Evolutionary conservation across 1,140 invertebrate species (phyloP), one percentile per base, ranked within the genome.

Genomic region (Eurytemora carolleeae): DNA sequence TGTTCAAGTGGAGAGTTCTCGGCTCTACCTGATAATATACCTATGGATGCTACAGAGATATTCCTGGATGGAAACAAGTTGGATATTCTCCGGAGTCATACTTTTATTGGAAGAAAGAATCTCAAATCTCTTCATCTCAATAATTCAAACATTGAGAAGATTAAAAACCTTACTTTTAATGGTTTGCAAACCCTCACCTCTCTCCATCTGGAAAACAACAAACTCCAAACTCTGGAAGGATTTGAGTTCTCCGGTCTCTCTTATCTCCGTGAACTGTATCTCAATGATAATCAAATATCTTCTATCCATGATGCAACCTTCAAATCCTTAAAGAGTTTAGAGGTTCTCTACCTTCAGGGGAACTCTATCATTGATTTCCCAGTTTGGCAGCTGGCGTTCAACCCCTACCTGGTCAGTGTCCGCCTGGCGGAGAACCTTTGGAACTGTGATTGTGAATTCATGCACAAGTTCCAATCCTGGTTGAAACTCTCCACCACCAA

Each of bases 21-120:
- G 19, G 80, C 84, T 69, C 82, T 92, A 65, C 88, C 89, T 0
- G 77, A 82, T 1, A 79, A 84, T 60, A 85, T 93, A 64, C 88
- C 89, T 17, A 93, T 93, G 88, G 88, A 94, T 70, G 87, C 86
- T 0, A 92, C 88, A 22, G 85, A 90, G 70, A 81, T 92, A 18
- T 92, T 89, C 69, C 73, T 94, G 58, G 89, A 93, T 70, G 87
- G 87, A 21, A 94, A 92, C 70, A 79, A 85, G 65, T 82, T 93
- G 58, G 80, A 77, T 55, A 82, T 86, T 69, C 70, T 93, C 55
- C 82, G 86, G 68, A 86, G 87, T 70, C 87, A 92, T 69, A 83
- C 85, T 22, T 90, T 94, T 70, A 92, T 93, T 67, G 88, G 88
- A 0, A 76, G 87, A 15, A 91, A 91, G 72, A 91, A 92, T 70